Percentiles rank a stretch among this genome's conserved stretches.
These are phyloP conservation scores for Cathartes aura DNA, from an alignment of 2,113 vertebrate genomes.

Conservation along the genomic window DNA sequence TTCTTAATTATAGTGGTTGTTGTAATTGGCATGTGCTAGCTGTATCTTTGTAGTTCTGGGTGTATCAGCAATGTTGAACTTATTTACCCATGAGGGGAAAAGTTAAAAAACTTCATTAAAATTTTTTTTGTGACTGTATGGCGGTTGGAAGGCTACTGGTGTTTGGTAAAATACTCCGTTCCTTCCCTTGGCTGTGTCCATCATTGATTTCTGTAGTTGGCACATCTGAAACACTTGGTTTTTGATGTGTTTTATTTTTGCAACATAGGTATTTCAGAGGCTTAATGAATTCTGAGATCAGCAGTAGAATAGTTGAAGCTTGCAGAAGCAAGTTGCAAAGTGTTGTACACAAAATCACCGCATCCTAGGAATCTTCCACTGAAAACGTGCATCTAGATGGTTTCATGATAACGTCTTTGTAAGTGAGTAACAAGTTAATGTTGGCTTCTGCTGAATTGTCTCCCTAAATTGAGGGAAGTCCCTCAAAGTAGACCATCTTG, in stretches of 20 bases:
- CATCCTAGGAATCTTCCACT: not conserved
- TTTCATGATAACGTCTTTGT: not conserved
- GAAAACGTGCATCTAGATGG: not conserved
- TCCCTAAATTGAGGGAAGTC: not conserved
- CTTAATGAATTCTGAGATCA: not conserved
- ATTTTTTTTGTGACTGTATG: not conserved
- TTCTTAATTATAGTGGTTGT: not conserved
- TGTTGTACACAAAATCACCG: not conserved
- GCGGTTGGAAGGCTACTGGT: not conserved
- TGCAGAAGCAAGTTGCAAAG: not conserved
- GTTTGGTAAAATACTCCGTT: not conserved
- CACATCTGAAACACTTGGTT: not conserved
- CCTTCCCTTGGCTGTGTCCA: not conserved
- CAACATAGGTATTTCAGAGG: not conserved
- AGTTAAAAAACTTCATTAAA: not conserved
- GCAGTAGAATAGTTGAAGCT: not conserved
- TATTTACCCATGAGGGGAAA: not conserved
- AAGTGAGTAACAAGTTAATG: too few relatives aligned
- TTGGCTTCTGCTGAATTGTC: not conserved
- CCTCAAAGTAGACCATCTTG: not conserved
- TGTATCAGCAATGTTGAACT: not conserved
- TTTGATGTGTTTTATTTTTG: not conserved
- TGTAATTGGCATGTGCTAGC: not conserved
- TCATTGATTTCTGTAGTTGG: not conserved
- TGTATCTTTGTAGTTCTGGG: not conserved